Percentiles rank a stretch among this genome's conserved stretches.
Conservation (phyloP, 2,888 invertebrate genomes). For the Diarsia rubi region DNA sequence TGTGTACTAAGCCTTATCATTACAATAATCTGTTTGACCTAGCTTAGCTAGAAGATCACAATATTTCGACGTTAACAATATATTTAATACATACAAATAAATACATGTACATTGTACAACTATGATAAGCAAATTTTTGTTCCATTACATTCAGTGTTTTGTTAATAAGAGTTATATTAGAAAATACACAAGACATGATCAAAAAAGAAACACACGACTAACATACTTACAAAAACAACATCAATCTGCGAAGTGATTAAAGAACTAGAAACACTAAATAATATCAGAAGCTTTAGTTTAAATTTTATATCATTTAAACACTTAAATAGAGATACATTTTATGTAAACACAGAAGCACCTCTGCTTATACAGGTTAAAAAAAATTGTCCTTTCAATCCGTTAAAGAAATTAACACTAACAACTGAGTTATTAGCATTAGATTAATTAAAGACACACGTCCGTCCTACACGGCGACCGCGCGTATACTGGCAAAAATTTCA, state of each 20-base stretch:
- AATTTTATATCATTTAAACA: constrained; percentile 62
- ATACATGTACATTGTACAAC: constrained; percentile 29
- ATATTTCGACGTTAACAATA: constrained; percentile 51
- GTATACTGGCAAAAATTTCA: constrained; percentile 69
- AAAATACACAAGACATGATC: constrained; percentile 42
- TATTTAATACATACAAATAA: constrained; percentile 25
- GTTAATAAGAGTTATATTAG: constrained; percentile 11
- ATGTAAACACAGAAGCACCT: constrained; percentile 68
- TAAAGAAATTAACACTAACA: constrained; percentile 57
- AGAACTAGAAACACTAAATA: constrained; percentile 32
- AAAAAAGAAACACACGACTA: constrained; percentile 29
- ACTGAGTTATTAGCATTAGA: constrained; percentile 61
- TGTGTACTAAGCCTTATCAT: constrained; percentile 36
- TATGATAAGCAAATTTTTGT: constrained; percentile 30
- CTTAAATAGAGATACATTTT: constrained; percentile 65
- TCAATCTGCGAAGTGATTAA: constrained; percentile 39
- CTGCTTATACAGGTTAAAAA: constrained; percentile 60
- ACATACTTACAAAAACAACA: constrained; percentile 40
- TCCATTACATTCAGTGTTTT: constrained; percentile 35
- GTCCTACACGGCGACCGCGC: constrained; percentile 54
- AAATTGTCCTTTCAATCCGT: constrained; percentile 43
- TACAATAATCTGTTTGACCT: constrained; percentile 47
- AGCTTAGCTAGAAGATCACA: constrained; percentile 69
- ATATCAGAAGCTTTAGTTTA: constrained; percentile 49
- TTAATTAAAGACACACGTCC: constrained; percentile 67